phyloP scores from a whole-genome alignment of 1,140 invertebrate species.

The Drosophila pectinifera region DNA sequence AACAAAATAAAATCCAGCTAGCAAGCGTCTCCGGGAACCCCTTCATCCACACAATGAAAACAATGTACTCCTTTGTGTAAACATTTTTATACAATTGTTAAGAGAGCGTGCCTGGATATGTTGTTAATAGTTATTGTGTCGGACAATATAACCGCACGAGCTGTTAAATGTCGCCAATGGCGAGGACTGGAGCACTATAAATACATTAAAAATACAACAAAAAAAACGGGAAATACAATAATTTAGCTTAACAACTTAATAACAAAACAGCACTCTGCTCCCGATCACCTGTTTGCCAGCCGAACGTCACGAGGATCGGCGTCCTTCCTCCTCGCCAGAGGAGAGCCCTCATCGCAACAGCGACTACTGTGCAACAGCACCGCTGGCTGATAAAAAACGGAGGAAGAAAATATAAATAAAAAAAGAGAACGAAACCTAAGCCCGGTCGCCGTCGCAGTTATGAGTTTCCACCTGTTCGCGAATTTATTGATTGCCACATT shows the following conservation, averaged over 20 bases:
- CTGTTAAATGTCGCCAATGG: constrained; percentile 72
- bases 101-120: constrained; percentile 12
- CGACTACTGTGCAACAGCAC: constrained; percentile 32
- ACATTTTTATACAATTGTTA: constrained; percentile 30
- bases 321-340: constrained; percentile 33
- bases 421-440: constrained; percentile 17
- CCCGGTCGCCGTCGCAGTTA: constrained; percentile 45
- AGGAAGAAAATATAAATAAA: constrained; percentile 7
- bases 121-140: constrained; percentile 36
- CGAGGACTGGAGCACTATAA: constrained; percentile 17
- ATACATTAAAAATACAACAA: constrained; percentile 10
- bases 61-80: constrained; percentile 27
- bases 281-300: constrained; percentile 47
- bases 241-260: constrained; percentile 82
- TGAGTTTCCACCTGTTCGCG: constrained; percentile 74
- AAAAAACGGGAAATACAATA: constrained; percentile 57
- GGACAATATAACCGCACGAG: constrained; percentile 72
- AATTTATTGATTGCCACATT: constrained; percentile 81
- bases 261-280: constrained; percentile 58
- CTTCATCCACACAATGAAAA: neutral
- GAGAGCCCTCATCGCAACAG: constrained; percentile 44
- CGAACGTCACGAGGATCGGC: constrained; percentile 25
- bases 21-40: too few species aligned
- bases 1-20: neutral
- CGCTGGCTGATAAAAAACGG: constrained; percentile 3